Conservation (phyloP, 2,888 invertebrate genomes). For the Lasioglossum lativentre region DNA sequence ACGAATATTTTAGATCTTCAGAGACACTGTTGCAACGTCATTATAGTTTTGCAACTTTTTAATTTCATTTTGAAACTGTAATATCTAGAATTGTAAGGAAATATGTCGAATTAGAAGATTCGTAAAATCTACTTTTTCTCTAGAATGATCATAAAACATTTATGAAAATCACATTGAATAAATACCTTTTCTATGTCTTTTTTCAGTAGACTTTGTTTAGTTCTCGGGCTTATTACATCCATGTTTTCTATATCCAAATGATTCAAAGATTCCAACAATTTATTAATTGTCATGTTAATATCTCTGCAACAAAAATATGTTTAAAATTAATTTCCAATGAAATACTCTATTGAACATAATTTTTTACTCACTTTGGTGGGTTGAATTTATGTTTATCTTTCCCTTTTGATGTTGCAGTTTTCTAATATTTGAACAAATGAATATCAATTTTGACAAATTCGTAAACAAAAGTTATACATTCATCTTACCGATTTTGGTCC, state of each 20-base stretch:
- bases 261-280: slow-evolving; percentile 83
- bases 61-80: slow-evolving; percentile 86
- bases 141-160: slow-evolving; percentile 5
- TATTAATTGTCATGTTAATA: slow-evolving; percentile 79
- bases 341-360: neutral
- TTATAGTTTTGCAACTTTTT: slow-evolving; percentile 84
- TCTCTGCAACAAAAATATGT: slow-evolving; percentile 60
- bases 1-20: slow-evolving; percentile 6
- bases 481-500: slow-evolving; percentile 84
- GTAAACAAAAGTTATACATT: neutral
- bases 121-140: too few species aligned
- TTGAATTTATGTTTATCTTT: slow-evolving; percentile 45
- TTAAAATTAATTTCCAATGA: neutral
- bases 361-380: slow-evolving; percentile 64
- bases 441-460: slow-evolving; percentile 4
- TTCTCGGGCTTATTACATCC: slow-evolving; percentile 82
- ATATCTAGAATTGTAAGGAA: slow-evolving; percentile 85
- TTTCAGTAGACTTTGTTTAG: slow-evolving; percentile 86
- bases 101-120: neutral
- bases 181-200: slow-evolving; percentile 87
- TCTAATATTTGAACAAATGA: slow-evolving; percentile 26
- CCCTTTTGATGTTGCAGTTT: slow-evolving; percentile 29
- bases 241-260: slow-evolving; percentile 69
- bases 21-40: slow-evolving; percentile 44
- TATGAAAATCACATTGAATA: neutral